Conservation (phyloP, 2,797 vertebrate species). For the Sibirionetta formosa region DNA sequence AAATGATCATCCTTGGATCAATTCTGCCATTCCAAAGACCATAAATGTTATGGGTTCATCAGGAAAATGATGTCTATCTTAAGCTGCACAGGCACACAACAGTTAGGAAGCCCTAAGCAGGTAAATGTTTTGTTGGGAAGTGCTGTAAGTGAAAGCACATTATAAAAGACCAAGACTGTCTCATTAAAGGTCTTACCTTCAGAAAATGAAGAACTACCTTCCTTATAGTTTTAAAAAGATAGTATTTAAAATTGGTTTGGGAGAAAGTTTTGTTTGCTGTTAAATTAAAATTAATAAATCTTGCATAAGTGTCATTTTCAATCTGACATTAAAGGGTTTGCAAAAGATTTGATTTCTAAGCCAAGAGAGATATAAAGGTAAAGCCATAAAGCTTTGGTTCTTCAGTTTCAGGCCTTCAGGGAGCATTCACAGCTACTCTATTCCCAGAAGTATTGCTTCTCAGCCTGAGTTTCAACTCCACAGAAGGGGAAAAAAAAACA, state of each 20-base stretch:
- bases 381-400: background rate
- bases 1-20: background rate
- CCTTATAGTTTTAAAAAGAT: background rate
- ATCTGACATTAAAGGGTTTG: background rate
- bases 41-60: background rate
- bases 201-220: background rate
- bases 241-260: fast-evolving
- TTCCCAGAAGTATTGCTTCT: background rate
- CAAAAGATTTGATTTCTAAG: background rate
- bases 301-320: background rate
- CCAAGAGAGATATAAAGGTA: background rate
- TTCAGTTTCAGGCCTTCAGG: background rate
- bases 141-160: background rate
- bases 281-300: background rate
- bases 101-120: background rate
- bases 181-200: background rate
- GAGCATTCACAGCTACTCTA: background rate
- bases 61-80: background rate
- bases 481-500: background rate
- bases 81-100: background rate
- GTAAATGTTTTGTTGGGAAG: background rate
- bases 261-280: background rate
- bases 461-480: background rate
- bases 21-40: background rate
- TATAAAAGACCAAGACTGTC: background rate